Percentiles rank a stretch among this genome's conserved stretches.
Evolutionary conservation across 1,140 invertebrate species (phyloP).

Genomic region (Metopolophium dirhodum): DNA sequence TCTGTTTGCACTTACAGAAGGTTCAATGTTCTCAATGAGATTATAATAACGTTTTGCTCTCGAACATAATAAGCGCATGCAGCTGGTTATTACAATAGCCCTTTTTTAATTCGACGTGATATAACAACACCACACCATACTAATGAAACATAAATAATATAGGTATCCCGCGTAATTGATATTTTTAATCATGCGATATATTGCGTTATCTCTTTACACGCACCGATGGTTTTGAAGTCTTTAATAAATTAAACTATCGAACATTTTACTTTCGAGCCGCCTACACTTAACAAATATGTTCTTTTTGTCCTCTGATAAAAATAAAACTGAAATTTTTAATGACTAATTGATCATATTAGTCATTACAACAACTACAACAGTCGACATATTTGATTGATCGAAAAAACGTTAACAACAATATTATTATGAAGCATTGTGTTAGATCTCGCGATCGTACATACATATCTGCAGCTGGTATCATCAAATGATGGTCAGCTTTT

Average conservation of each 20-base stretch:
- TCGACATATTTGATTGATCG: too few species aligned
- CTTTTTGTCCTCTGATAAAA: not conserved
- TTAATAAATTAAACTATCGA: not conserved
- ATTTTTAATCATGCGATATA: not conserved
- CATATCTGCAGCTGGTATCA: too few species aligned
- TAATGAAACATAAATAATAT: not conserved
- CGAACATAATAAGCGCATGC: not conserved
- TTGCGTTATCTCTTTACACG: not conserved
- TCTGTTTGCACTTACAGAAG: not conserved
- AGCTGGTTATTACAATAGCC: not conserved
- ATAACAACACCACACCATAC: not conserved
- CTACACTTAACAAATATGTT: too few species aligned
- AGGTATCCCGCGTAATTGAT: not conserved
- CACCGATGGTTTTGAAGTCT: not conserved
- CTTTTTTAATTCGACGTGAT: not conserved
- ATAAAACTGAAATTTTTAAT: not conserved
- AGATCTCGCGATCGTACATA: too few species aligned
- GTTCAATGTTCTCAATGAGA: not conserved
- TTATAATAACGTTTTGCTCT: not conserved
- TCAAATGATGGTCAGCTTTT: too few species aligned
- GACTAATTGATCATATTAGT: too few species aligned
- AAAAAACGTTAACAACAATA: too few species aligned
- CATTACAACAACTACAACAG: too few species aligned
- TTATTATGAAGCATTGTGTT: too few species aligned
- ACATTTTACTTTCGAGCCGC: too few species aligned